These are phyloP conservation scores for Dinothrombium tinctorium DNA, from an alignment of 1,140 invertebrate species.

Conservation along the genomic window DNA sequence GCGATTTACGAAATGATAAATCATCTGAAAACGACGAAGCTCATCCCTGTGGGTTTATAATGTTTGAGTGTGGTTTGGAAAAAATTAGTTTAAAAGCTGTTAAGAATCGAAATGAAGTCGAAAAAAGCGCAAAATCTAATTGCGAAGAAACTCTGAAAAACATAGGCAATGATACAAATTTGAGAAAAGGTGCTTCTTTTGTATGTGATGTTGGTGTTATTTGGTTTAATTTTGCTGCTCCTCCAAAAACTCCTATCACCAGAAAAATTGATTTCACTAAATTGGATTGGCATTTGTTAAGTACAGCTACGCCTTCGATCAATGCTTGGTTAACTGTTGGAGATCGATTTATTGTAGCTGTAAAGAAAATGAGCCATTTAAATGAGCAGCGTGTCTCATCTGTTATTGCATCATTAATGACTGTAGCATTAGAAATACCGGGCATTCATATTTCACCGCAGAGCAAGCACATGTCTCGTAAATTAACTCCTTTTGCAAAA, in stretches of 20 bases:
- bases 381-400: constrained; percentile 37
- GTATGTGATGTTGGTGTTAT: constrained; percentile 59
- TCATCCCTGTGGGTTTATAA: constrained; percentile 47
- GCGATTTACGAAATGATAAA: neutral
- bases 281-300: constrained; percentile 83
- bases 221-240: constrained; percentile 94
- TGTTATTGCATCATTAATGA: constrained; percentile 78
- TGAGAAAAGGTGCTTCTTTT: constrained; percentile 20
- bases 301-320: constrained; percentile 80
- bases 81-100: constrained; percentile 57
- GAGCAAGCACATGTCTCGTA: constrained; percentile 53
- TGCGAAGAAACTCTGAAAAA: constrained; percentile 14
- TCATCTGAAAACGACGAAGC: neutral
- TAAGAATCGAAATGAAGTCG: constrained; percentile 32
- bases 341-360: constrained; percentile 56
- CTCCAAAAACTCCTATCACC: constrained; percentile 73
- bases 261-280: constrained; percentile 82
- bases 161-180: neutral
- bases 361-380: constrained; percentile 47
- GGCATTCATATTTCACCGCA: constrained; percentile 50
- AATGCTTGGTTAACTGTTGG: constrained; percentile 92
- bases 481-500: constrained; percentile 60
- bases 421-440: constrained; percentile 62
- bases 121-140: constrained; percentile 21
- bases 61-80: constrained; percentile 88